Evolutionary conservation across 1,140 invertebrate genomes (phyloP).

Genomic region (Belonocnema kinseyi): DNA sequence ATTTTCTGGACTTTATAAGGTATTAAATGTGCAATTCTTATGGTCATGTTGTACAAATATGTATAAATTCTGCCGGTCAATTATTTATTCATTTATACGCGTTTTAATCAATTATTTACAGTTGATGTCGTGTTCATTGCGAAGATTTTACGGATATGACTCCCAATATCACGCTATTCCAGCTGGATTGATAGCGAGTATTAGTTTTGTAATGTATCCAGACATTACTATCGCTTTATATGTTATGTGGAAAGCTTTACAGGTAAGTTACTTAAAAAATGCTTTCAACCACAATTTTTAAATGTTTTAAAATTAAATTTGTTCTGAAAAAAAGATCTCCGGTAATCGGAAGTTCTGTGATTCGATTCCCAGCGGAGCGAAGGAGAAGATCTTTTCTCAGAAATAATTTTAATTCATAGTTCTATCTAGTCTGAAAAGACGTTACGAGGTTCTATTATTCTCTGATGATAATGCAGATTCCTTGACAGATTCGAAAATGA

Average conservation of each 20-base stretch:
- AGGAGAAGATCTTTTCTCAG: too few species aligned
- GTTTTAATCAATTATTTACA: slow-evolving; percentile 64
- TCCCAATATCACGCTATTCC: slow-evolving; percentile 79
- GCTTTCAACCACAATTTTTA: slow-evolving; percentile 33
- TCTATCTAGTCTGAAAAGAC: too few species aligned
- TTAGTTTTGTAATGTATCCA: slow-evolving; percentile 80
- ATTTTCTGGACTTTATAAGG: slow-evolving; percentile 80
- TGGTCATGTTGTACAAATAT: not conserved
- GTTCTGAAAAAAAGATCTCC: too few species aligned
- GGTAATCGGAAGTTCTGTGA: too few species aligned
- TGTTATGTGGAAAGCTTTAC: slow-evolving; percentile 84
- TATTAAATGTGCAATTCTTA: slow-evolving; percentile 55
- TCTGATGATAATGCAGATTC: too few species aligned
- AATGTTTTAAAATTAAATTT: too few species aligned
- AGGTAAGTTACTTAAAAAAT: slow-evolving; percentile 72
- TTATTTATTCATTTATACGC: too few species aligned
- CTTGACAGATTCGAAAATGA: not conserved
- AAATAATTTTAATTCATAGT: too few species aligned
- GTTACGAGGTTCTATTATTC: too few species aligned
- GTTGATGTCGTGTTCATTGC: slow-evolving; percentile 78
- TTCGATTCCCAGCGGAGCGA: too few species aligned
- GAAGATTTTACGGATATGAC: slow-evolving; percentile 77
- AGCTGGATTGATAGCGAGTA: slow-evolving; percentile 80
- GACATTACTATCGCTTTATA: slow-evolving; percentile 83
- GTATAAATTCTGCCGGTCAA: too few species aligned